Conservation (phyloP, 2,797 vertebrate species). For the Notoglanidium macrostoma region DNA sequence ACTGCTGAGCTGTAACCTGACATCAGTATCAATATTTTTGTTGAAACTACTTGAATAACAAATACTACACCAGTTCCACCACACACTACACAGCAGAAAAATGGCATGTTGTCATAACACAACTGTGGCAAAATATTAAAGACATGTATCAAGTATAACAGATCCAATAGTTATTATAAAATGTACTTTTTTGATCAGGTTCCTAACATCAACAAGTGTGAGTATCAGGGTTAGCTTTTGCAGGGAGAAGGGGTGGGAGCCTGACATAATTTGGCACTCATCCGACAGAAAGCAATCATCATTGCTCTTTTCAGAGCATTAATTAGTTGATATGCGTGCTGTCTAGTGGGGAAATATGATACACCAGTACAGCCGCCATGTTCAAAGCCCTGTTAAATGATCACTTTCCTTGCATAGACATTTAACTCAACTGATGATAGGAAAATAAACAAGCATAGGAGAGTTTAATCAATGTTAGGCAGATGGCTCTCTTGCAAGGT, state of each 20-base stretch:
- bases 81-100: not conserved
- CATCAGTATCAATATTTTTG: conserved; percentile 11
- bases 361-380: conserved; percentile 32
- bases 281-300: conserved; percentile 54
- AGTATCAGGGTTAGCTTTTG: conserved; percentile 37
- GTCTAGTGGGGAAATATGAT: conserved; percentile 47
- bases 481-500: not conserved
- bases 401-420: conserved; percentile 32
- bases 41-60: conserved; percentile 8
- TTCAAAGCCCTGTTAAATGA: conserved; percentile 31
- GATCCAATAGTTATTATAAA: not conserved
- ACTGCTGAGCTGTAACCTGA: not conserved
- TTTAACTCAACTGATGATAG: conserved; percentile 38
- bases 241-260: conserved; percentile 26
- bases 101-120: not conserved
- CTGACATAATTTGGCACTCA: conserved; percentile 54
- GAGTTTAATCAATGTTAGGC: not conserved
- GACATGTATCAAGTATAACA: not conserved
- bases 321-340: conserved; percentile 53
- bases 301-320: conserved; percentile 52
- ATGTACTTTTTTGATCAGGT: conserved; percentile 25
- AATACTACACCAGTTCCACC: not conserved
- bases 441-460: conserved; percentile 45
- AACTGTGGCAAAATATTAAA: not conserved
- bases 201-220: conserved; percentile 32